Base-by-base conservation (phyloP, 2,113 vertebrate genomes). In the Turdus rufiventris region DNA sequence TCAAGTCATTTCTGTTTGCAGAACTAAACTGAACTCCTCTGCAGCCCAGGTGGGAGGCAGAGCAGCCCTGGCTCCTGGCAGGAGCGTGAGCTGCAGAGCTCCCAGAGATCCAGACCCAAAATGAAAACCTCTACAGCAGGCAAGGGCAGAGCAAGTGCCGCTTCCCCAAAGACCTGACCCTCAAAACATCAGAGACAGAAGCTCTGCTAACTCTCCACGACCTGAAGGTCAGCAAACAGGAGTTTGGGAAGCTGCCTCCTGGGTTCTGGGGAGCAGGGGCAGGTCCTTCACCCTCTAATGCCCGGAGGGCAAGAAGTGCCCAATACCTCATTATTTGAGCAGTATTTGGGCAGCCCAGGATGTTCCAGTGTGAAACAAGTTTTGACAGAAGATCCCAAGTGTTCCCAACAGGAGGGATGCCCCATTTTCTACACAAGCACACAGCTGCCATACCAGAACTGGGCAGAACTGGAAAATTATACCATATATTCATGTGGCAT, bases 1-100 rank as follows among this genome's bases (percentile, higher is more conserved):
- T 96, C 91, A 94, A 91, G 96, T 93, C 3, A 43, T 88, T 93
- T 96, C 67, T 96, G 92, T 96, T 95, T 96, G 94, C 85, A 94
- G 92, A 96, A 88, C 85, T 85, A 73, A 88, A 62, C 54, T 73
- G 78, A 95, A 76, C 88, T 93, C 74, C 78, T 51, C 67, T 93
- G 82, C 42, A 88, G 66, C 71, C 82, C 72, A 77, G 85, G 85
- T 80, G 88, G 96, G 95, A 76, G 75, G 95, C 85, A 93, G 51
- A 95, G 88, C 78, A 88, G 51, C 63, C 67, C 75, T 85, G 1
- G 31, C 89, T 94, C 14, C 29, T 1, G 4, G 76, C 84, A 56
- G 53, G 29, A 76, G 56, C 7, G 2, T 1, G 15, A 66, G 29
- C 73, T 78, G 54, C 71, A 51, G 92, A 88, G 75, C 25, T 77